phyloP scores from a whole-genome alignment of 2,797 vertebrate genomes.

The Lagocephalus sceleratus region DNA sequence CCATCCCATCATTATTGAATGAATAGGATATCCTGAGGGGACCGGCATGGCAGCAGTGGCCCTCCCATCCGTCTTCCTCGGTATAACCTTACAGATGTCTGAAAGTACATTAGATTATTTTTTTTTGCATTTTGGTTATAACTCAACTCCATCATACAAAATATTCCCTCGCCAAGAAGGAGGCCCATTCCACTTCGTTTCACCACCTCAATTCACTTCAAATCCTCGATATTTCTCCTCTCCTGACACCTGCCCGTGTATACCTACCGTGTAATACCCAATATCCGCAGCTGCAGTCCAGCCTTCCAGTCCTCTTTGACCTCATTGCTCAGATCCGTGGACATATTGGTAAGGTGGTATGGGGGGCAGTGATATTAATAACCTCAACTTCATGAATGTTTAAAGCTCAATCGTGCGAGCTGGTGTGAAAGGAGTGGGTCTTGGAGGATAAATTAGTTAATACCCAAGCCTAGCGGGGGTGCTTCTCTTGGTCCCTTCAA shows the following conservation, averaged over 20 bases:
- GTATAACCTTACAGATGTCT: slow-evolving; percentile 24
- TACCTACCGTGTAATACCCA: slow-evolving; percentile 19
- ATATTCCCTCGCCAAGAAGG: no score
- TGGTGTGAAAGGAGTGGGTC: slow-evolving; percentile 45
- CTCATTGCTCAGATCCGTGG: slow-evolving; percentile 35
- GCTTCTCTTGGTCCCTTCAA: slow-evolving; percentile 30
- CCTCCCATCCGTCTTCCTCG: slow-evolving; percentile 35
- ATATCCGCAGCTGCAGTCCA: slow-evolving; percentile 4
- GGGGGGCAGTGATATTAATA: slow-evolving; percentile 60
- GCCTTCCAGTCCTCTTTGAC: slow-evolving; percentile 23
- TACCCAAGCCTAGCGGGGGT: slow-evolving; percentile 20
- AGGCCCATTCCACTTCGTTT: slow-evolving; percentile 4
- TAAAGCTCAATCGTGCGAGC: slow-evolving; percentile 60
- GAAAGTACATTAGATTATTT: slow-evolving; percentile 3
- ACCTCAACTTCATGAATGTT: slow-evolving; percentile 67
- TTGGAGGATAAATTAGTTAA: slow-evolving; percentile 52
- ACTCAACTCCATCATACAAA: slow-evolving; percentile 10
- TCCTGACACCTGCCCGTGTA: slow-evolving; percentile 21
- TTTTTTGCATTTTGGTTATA: slow-evolving; percentile 1
- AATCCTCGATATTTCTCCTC: slow-evolving; percentile 10
- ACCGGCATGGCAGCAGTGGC: slow-evolving; percentile 26
- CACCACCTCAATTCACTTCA: slow-evolving; percentile 1
- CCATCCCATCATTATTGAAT: slow-evolving; percentile 47
- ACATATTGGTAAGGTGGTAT: slow-evolving; percentile 30
- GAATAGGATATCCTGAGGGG: slow-evolving; percentile 45